A percentile compares a stretch with the other conserved stretches of the same genome.
These are phyloP conservation scores for Orchesella cincta DNA, from an alignment of 1,140 invertebrate species.

Conservation along the genomic window DNA sequence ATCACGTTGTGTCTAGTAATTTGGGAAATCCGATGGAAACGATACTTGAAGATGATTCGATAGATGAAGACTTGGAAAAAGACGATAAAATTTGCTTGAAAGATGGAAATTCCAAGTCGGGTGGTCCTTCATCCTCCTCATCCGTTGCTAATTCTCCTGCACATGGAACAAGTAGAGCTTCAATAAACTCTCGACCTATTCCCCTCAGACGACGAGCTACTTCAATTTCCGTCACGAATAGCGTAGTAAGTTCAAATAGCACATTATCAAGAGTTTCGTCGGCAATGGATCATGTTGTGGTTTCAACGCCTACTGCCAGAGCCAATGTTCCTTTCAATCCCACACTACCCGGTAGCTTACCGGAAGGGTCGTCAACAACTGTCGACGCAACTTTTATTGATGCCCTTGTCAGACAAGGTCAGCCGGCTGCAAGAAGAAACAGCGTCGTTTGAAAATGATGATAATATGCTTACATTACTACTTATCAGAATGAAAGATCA, in stretches of 20 bases:
- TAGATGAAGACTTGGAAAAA: not conserved
- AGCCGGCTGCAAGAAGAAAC: not conserved
- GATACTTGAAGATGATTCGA: not conserved
- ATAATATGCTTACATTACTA: too few species aligned
- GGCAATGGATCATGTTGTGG: constrained; percentile 12
- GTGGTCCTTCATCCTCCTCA: not conserved
- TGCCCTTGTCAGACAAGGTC: not conserved
- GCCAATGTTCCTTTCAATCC: not conserved
- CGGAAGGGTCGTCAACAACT: not conserved
- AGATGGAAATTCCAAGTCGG: not conserved
- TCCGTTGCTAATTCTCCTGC: not conserved
- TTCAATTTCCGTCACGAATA: not conserved
- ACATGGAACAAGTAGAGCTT: not conserved
- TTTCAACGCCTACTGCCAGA: not conserved
- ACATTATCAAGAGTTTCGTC: not conserved
- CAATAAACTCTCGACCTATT: not conserved
- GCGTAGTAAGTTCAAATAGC: not conserved
- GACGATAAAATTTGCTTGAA: not conserved
- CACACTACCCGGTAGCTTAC: not conserved
- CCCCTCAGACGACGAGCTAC: constrained; percentile 5
- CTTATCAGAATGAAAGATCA: too few species aligned
- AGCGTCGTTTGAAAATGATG: not conserved
- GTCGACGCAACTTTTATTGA: not conserved
- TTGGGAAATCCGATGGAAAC: constrained; percentile 19
- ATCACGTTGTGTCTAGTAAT: constrained; percentile 9